Base-by-base conservation (phyloP, 2,888 invertebrate genomes). In the Aleiodes leptofemur region DNA sequence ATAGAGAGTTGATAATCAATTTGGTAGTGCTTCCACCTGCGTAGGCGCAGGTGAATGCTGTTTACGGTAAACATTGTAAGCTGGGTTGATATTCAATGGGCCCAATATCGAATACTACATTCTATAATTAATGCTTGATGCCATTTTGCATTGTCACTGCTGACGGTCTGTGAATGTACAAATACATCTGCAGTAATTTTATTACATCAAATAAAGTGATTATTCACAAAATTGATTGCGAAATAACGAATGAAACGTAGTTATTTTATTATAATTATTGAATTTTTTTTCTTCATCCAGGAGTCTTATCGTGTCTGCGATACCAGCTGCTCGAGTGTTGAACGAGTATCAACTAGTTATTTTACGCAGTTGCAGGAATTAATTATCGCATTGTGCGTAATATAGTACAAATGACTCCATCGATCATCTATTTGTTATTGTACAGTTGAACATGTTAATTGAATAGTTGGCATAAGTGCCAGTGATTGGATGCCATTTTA, bases 61-160 rank as follows among this genome's bases (percentile, higher is more conserved):
- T 64, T 64, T 64, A 64, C 64, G 64, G 64, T 64, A 64, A 64
- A 64, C 64, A 64, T 64, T 38, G 48, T 64, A 48, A 64, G 43
- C 43, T 64, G 48, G 43, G 16, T 64, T 64, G 34, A 38, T 61
- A 3, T 59, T 34, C 31, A 43, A 43, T 48, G 43, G 43, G 7
- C 48, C 43, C 48, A 64, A 64, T 64, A 78, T 76, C 76, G 78
- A 78, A 76, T 72, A 70, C 72, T 76, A 66, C 72, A 74, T 74
- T 76, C 78, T 78, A 70, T 76, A 78, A 78, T 78, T 78, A 78
- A 78, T 78, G 0, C 16, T 23, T 23, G 43, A 48, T 48, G 43
- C 23, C 64, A 64, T 64, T 23, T 7, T 55, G 55, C 43, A 43
- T 9, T 43, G 43, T 43, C 43, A 43, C 43, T 43, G 43, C 9